Conservation (phyloP, 2,888 invertebrate species). For the Lochmaea crataegi region DNA sequence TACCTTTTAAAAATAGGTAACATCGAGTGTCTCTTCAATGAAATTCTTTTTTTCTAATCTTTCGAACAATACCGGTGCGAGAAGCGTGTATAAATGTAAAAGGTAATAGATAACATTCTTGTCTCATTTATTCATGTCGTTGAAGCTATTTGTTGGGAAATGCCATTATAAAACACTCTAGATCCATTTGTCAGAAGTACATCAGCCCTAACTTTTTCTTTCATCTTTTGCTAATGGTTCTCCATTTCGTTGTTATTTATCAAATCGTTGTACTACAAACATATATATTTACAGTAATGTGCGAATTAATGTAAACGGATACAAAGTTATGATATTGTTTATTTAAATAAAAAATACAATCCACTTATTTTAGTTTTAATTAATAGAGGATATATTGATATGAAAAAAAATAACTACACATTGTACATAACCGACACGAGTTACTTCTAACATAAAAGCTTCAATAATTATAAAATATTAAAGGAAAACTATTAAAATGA, state of each 20-base stretch:
- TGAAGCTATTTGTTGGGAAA: constrained; percentile 1
- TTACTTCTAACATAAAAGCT: no score
- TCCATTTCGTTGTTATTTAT: constrained; percentile 1
- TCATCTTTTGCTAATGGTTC: constrained; percentile 7
- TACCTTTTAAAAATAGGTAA: neutral
- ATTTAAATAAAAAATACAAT: no score
- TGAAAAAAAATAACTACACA: no score
- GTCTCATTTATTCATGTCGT: constrained; percentile 7
- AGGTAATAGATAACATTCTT: constrained; percentile 10
- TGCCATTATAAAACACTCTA: constrained; percentile 9
- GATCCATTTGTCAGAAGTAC: constrained; percentile 7
- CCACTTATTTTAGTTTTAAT: no score
- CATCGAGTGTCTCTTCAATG: neutral
- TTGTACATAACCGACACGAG: no score
- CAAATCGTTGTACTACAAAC: neutral
- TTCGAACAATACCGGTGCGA: neutral
- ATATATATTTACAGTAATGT: neutral
- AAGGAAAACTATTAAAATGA: no score
- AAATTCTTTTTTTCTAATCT: neutral
- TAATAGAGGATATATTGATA: no score
- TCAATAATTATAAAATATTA: no score
- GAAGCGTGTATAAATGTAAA: neutral
- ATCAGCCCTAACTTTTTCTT: neutral
- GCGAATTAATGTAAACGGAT: no score
- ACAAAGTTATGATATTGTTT: no score